These are phyloP conservation scores for Phalanger gymnotis DNA, from an alignment of 2,797 vertebrate species.

Conservation along the genomic window DNA sequence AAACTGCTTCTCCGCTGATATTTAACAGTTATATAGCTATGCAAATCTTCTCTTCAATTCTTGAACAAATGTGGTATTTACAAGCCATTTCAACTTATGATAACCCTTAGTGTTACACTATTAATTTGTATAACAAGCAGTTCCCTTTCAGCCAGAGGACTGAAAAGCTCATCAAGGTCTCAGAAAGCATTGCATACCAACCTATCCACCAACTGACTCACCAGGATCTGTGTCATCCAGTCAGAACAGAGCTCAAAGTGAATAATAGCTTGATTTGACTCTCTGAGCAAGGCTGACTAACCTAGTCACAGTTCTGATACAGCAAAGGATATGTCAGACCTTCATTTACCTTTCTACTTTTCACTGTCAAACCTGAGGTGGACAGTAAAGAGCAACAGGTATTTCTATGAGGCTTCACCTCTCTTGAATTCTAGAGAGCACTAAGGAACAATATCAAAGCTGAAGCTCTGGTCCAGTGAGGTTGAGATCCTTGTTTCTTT, in stretches of 20 bases:
- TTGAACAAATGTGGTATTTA: background rate
- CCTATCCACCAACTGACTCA: background rate
- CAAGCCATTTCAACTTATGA: background rate
- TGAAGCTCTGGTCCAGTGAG: background rate
- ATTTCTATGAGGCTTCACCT: background rate
- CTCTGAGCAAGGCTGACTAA: background rate
- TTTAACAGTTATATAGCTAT: background rate
- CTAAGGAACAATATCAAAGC: background rate
- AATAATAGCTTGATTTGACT: background rate
- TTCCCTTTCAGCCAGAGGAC: background rate
- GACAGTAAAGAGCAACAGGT: background rate
- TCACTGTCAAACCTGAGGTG: background rate
- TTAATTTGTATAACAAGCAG: background rate
- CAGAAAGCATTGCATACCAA: background rate
- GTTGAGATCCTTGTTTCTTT: background rate
- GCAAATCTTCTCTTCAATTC: background rate
- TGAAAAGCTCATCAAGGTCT: background rate
- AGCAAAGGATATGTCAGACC: background rate
- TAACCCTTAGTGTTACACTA: background rate
- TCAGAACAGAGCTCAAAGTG: background rate
- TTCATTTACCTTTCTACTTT: background rate
- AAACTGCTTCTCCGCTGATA: background rate
- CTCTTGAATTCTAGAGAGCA: background rate
- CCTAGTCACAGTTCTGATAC: background rate
- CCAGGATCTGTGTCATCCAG: background rate